phyloP scores from a whole-genome alignment of 2,888 invertebrate species.

The Augochlorella aurata region DNA sequence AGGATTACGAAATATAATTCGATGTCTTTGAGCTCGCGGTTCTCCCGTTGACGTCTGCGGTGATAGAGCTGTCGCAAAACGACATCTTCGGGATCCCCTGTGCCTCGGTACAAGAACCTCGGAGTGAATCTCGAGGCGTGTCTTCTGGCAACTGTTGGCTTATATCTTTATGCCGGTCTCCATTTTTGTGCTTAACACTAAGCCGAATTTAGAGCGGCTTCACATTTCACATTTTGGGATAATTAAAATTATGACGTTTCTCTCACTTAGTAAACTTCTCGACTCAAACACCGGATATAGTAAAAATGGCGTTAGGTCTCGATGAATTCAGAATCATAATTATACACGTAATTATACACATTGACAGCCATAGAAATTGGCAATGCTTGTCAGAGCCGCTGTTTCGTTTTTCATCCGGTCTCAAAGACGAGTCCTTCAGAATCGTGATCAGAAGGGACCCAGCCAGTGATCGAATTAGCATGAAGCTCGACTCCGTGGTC shows the following conservation, averaged over 20 bases:
- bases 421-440: neutral
- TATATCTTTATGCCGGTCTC: neutral
- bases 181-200: neutral
- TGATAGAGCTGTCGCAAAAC: neutral
- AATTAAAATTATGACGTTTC: too few relatives aligned
- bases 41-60: neutral
- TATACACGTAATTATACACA: too few relatives aligned
- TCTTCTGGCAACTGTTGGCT: neutral
- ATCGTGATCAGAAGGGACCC: neutral
- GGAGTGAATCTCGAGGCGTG: neutral
- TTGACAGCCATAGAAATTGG: too few relatives aligned
- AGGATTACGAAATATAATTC: neutral
- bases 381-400: too few relatives aligned
- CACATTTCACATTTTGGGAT: too few relatives aligned
- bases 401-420: neutral
- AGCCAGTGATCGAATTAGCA: neutral
- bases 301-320: too few relatives aligned
- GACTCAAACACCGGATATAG: too few relatives aligned
- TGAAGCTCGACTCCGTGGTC: neutral
- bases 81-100: neutral
- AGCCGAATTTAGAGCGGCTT: too few relatives aligned
- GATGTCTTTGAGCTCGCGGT: neutral
- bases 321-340: too few relatives aligned
- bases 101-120: neutral
- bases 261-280: too few relatives aligned